phyloP scores from a whole-genome alignment of 2,113 vertebrate species.

The Rhinichthys klamathensis region DNA sequence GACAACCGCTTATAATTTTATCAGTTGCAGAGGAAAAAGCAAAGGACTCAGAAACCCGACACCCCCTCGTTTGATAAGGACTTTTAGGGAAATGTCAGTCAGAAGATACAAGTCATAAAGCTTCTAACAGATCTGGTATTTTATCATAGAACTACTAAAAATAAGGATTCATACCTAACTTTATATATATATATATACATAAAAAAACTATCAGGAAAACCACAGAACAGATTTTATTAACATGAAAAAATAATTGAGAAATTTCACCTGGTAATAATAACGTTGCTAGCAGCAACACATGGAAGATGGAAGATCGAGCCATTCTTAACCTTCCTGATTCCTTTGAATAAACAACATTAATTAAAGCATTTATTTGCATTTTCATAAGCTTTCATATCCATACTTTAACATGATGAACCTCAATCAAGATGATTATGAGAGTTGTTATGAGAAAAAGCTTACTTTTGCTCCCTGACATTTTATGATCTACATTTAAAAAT shows the following conservation, averaged over 20 bases:
- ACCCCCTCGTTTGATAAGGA: background rate
- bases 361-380: background rate
- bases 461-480: background rate
- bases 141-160: background rate
- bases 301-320: constrained; percentile 63
- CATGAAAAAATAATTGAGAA: background rate
- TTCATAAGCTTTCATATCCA: background rate
- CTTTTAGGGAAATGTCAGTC: background rate
- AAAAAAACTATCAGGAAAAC: background rate
- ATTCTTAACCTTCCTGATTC: constrained; percentile 63
- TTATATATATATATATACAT: too few relatives aligned
- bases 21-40: constrained; percentile 54
- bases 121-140: background rate
- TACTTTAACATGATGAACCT: constrained; percentile 6
- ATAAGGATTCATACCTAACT: background rate
- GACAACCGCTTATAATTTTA: constrained; percentile 70
- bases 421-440: background rate
- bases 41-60: constrained; percentile 31
- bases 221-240: background rate
- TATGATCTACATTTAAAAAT: background rate
- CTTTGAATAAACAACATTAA: constrained; percentile 25
- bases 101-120: background rate
- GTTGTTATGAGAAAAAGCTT: background rate
- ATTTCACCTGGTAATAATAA: constrained; percentile 75
- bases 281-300: constrained; percentile 65